Evolutionary conservation across 2,888 invertebrate genomes (phyloP), one percentile per base, ranked within the genome.

Genomic region (Limnephilus auricula): DNA sequence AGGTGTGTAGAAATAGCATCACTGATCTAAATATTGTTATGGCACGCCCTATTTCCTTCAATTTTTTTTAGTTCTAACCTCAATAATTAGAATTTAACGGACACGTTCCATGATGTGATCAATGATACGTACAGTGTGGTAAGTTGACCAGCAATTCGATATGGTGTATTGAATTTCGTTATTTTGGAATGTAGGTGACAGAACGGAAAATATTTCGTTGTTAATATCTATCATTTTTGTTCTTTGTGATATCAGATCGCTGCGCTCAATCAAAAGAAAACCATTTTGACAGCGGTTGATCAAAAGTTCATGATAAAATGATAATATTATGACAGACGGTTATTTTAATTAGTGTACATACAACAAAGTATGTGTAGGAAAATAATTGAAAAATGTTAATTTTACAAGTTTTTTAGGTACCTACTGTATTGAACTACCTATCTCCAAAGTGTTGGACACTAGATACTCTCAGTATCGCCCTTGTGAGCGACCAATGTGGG

Each of bases 91-190:
- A 31, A 12, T 37, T 9, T 32, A 34, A 84, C 84, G 13, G 37
- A 84, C 37, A 15, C 37, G 30, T 50, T 86, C 65, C 9, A 32
- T 50, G 31, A 65, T 25, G 25, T 15, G 65, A 65, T 31, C 86
- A 86, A 65, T 86, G 86, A 86, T 86, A 50, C 65, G 65, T 30
- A 32, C 65, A 86, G 86, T 86, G 65, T 65, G 86, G 86, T 50
- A 65, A 86, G 86, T 65, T 40, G n/a, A 6, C 65, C 30, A 31
- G 86, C 45, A 86, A 86, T 34, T 2, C 9, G 65, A 86, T 86
- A 86, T 34, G 25, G 32, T 6, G 86, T 86, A 86, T 86, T 86
- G 65, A 86, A 18, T 86, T 86, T 65, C 32, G 15, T 84, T n/a
- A 32, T 37, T 32, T 50, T 31, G 86, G 86, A 30, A 86, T 50